Base-by-base conservation (phyloP, 2,888 invertebrate species). In the Dorcus hopei region DNA sequence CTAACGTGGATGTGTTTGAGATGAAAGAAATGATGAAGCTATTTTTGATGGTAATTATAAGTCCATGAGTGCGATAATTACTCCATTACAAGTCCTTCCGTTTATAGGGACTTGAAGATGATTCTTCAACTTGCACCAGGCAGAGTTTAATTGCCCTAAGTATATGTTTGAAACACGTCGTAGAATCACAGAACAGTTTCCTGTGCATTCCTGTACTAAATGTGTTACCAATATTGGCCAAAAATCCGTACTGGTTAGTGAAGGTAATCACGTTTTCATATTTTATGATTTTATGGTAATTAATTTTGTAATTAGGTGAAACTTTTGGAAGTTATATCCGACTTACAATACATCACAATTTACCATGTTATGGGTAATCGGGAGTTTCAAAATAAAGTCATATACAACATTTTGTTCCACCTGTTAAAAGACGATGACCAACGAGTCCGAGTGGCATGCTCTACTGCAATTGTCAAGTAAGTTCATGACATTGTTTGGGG, bases 181-280 rank as follows among this genome's bases (percentile, higher is more conserved):
- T 88, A 56, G 82, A 85, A 71, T 89, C 90, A 49, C 75, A 81
- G 6, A 83, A 87, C 62, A 85, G 84, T 77, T 68, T 77, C 2
- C 70, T 82, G 9, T 79, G 86, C 3, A 75, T 85, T 14, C 80
- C 83, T 9, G 74, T 88, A 4, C 75, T 93, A 47, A 83, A 86
- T 61, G 77, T 82, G 16, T 77, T 93, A 5, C 83, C 89, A 8
- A 77, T 79, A 26, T 81, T 91, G 1, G 85, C 86, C 56, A 80
- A 81, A 43, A 92, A 92, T 76, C 85, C 88, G 0, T 95, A 95
- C 76, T 95, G 94, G 90, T 80, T 95, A 51, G 89, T 94, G 49
- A 90, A 90, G 80, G 89, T 93, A 65, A 80, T 81, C 64, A 26
- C 43, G 7, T 11, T 11, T 57, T 14, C 14, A 49, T 40, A n/a